These are phyloP conservation scores for Poliocrania exsul DNA, from an alignment of 2,797 vertebrate species.

Conservation along the genomic window DNA sequence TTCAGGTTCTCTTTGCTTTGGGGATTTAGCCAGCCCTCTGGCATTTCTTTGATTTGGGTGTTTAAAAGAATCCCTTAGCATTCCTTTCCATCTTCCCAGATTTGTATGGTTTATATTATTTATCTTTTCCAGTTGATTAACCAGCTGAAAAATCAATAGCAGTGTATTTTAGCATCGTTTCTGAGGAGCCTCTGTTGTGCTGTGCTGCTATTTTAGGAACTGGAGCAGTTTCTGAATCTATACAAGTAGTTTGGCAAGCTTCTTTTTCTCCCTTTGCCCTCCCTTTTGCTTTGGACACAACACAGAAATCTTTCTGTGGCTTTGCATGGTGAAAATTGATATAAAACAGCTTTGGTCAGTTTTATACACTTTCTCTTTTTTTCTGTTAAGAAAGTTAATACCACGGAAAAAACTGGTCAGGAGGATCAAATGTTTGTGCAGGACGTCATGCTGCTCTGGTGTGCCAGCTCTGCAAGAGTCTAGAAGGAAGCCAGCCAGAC, in stretches of 20 bases:
- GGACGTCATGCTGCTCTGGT: conserved; percentile 65
- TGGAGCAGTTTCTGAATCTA: conserved; percentile 26
- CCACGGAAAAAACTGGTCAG: conserved; percentile 76
- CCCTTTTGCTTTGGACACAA: conserved; percentile 21
- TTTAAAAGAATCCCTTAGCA: background rate
- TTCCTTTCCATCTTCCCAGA: background rate
- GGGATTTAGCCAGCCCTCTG: background rate
- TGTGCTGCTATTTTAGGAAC: conserved; percentile 58
- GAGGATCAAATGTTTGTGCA: conserved; percentile 77
- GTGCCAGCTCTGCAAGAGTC: conserved; percentile 75
- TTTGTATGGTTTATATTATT: background rate
- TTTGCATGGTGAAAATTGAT: conserved; percentile 64
- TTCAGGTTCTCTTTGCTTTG: background rate
- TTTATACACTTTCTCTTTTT: conserved; percentile 35
- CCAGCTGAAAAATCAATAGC: conserved; percentile 28
- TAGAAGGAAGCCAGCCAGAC: conserved; percentile 83
- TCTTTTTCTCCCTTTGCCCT: background rate
- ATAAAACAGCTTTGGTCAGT: conserved; percentile 74
- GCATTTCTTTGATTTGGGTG: background rate
- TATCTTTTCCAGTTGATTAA: conserved; percentile 4
- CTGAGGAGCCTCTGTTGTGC: background rate
- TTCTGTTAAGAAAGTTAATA: conserved; percentile 71
- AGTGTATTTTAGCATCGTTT: background rate
- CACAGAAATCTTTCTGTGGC: conserved; percentile 67
- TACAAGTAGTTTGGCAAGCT: conserved; percentile 28